Percentiles rank a stretch among this genome's conserved stretches.
phyloP scores from a whole-genome alignment of 2,113 vertebrate species.

The Irena cyanogastra region DNA sequence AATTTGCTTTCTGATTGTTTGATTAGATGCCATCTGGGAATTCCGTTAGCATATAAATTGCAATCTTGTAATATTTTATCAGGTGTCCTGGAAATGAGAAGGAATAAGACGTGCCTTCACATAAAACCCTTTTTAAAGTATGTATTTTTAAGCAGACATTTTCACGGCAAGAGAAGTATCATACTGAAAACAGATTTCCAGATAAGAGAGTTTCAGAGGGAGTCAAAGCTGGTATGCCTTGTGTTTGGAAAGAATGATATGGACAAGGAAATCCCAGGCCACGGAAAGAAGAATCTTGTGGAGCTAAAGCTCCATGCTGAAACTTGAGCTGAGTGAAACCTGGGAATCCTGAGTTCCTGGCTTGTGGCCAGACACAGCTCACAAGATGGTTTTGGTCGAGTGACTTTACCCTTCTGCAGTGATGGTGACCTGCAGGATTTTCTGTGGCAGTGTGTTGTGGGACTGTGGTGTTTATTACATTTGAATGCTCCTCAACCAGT shows the following conservation, averaged over 20 bases:
- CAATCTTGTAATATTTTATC: slow-evolving; percentile 18
- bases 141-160: background rate
- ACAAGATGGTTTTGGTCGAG: background rate
- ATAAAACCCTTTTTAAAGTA: background rate
- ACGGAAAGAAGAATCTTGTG: background rate
- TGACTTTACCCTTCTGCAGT: background rate
- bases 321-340: background rate
- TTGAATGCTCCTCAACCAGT: background rate
- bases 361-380: background rate
- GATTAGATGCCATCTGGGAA: slow-evolving; percentile 57
- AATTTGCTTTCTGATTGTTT: slow-evolving; percentile 75
- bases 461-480: background rate
- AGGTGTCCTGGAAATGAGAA: slow-evolving; percentile 17
- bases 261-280: background rate
- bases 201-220: background rate
- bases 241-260: accelerated
- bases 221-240: background rate
- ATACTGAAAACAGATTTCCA: background rate
- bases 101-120: background rate
- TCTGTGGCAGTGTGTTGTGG: background rate
- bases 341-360: background rate
- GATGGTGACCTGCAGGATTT: background rate
- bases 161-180: background rate
- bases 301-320: background rate
- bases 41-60: slow-evolving; percentile 56